These are phyloP conservation scores for Mustela lutreola DNA, from an alignment of 2,113 vertebrate genomes.

Conservation along the genomic window DNA sequence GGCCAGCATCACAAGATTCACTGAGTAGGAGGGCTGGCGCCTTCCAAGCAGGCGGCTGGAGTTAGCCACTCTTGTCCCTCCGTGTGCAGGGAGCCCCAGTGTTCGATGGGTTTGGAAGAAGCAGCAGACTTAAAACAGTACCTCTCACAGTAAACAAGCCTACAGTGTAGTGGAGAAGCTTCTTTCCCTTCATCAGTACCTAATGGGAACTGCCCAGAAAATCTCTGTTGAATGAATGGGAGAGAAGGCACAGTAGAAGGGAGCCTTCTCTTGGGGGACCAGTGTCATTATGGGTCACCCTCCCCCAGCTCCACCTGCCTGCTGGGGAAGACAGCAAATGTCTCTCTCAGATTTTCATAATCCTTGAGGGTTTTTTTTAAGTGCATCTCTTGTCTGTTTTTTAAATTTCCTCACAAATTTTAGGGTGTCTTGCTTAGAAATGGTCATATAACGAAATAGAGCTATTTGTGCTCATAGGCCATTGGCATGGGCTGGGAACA, in stretches of 20 bases:
- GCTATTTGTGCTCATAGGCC: background rate
- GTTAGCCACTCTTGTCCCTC: background rate
- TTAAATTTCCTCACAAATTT: background rate
- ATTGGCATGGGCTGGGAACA: accelerated
- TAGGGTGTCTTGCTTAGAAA: background rate
- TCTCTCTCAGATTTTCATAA: background rate
- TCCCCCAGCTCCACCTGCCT: background rate
- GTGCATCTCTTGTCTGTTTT: background rate
- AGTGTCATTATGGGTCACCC: background rate
- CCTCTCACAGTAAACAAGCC: no score
- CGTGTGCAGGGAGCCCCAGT: accelerated
- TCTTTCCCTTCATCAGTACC: background rate
- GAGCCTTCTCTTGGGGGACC: no score
- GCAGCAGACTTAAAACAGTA: background rate
- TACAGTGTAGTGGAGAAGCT: background rate
- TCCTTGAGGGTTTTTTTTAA: background rate
- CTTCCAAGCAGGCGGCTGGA: background rate
- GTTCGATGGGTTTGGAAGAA: background rate
- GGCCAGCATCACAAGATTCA: background rate
- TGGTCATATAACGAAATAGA: background rate
- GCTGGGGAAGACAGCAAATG: background rate
- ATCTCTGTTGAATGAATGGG: background rate
- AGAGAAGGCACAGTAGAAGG: background rate
- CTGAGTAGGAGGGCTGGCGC: background rate
- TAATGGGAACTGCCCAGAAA: background rate